Conservation (phyloP, 2,113 vertebrate species). For the Aspidoscelis tigris region DNA sequence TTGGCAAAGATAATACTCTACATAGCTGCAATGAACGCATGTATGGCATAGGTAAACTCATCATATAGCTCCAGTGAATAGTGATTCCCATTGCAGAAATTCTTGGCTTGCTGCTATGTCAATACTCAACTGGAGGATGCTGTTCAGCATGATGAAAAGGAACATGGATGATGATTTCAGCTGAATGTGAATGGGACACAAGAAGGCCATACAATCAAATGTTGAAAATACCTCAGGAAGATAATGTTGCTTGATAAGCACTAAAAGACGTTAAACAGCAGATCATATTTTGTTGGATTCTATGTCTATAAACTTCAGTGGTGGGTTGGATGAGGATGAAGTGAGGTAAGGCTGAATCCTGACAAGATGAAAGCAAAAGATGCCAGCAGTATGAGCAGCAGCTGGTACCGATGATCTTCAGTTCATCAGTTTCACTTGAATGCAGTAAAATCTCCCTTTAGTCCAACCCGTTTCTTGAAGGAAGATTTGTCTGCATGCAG, state of each 20-base stretch:
- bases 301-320: too few relatives aligned
- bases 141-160: neutral
- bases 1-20: neutral
- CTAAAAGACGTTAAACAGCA: neutral
- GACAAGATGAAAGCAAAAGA: too few relatives aligned
- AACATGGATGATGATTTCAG: neutral
- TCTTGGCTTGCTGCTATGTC: neutral
- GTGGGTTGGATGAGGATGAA: too few relatives aligned
- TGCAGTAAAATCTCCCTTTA: too few relatives aligned
- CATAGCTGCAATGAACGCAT: neutral
- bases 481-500: too few relatives aligned
- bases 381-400: too few relatives aligned
- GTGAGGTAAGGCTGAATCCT: too few relatives aligned
- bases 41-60: neutral
- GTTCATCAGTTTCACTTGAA: too few relatives aligned
- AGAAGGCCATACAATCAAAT: neutral
- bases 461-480: too few relatives aligned
- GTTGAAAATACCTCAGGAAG: neutral
- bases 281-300: neutral
- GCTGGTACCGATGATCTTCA: too few relatives aligned
- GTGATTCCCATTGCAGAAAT: neutral
- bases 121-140: neutral
- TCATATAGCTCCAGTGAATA: neutral
- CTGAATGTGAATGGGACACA: neutral
- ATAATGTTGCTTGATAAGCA: neutral